Evolutionary conservation across 2,888 invertebrate species (phyloP).

Genomic region (Morinoia aosen): DNA sequence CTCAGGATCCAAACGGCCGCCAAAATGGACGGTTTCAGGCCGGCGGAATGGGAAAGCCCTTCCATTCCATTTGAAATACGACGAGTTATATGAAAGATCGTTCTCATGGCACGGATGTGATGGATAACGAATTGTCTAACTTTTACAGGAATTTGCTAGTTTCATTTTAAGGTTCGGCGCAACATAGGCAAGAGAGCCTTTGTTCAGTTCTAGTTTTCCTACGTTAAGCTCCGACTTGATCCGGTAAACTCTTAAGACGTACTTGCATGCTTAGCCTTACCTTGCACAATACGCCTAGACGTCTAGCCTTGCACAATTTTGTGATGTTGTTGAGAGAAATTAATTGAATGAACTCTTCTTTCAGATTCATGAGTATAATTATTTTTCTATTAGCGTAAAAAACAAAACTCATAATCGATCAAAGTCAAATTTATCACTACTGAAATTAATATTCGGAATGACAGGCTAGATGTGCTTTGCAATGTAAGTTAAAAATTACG

Average conservation of each 20-base stretch:
- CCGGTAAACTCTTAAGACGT: background rate
- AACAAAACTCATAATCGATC: background rate
- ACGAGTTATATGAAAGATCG: slow-evolving; percentile 35
- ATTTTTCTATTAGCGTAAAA: background rate
- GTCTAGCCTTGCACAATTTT: background rate
- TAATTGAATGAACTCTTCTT: background rate
- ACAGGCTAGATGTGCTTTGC: background rate
- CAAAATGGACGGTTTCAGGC: background rate
- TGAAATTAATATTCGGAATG: background rate
- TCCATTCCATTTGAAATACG: slow-evolving; percentile 48
- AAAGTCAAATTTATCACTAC: background rate
- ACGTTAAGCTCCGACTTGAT: background rate
- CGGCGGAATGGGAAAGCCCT: slow-evolving; percentile 38
- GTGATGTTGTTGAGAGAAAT: background rate
- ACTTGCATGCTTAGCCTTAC: background rate
- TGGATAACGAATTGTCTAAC: slow-evolving; percentile 45
- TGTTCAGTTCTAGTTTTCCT: background rate
- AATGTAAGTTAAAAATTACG: background rate
- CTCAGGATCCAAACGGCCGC: slow-evolving; percentile 5
- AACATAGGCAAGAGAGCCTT: background rate
- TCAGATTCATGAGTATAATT: too few species aligned
- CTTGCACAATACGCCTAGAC: background rate
- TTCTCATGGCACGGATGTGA: background rate
- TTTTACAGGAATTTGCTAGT: background rate
- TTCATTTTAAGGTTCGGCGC: background rate